Evolutionary conservation across 2,797 vertebrate species (phyloP).

Genomic region (Falco cherrug): DNA sequence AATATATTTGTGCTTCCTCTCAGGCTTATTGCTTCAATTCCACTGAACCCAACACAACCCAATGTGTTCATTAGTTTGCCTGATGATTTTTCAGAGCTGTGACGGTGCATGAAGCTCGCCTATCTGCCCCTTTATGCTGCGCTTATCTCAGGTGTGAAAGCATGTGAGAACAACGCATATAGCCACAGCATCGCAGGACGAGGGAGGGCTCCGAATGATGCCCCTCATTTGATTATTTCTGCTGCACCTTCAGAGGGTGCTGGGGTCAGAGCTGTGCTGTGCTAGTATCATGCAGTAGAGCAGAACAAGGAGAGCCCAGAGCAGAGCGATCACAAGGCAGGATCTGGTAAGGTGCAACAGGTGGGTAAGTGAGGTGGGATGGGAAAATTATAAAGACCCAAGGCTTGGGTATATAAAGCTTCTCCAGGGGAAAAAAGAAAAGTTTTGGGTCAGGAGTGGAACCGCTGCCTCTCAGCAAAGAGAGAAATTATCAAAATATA

Average conservation of each 20-base stretch:
- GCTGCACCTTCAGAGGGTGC: too few species aligned
- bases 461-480: neutral
- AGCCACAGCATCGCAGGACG: neutral
- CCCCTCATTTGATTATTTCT: neutral
- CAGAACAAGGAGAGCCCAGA: neutral
- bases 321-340: neutral
- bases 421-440: neutral
- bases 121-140: neutral
- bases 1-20: neutral
- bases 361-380: neutral
- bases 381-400: neutral
- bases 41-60: neutral
- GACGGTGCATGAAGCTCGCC: neutral
- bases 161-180: rapidly evolving
- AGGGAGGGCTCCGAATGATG: neutral
- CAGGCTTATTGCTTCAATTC: neutral
- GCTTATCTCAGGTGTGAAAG: neutral
- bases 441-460: neutral
- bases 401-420: neutral
- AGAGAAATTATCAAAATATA: too few species aligned
- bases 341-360: neutral
- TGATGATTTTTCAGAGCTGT: neutral
- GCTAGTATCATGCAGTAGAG: neutral
- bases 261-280: neutral
- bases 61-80: neutral